Percentiles rank a stretch among this genome's conserved stretches.
phyloP scores from a whole-genome alignment of 2,888 invertebrate genomes.

The Rhamphomyia laevipes region DNA sequence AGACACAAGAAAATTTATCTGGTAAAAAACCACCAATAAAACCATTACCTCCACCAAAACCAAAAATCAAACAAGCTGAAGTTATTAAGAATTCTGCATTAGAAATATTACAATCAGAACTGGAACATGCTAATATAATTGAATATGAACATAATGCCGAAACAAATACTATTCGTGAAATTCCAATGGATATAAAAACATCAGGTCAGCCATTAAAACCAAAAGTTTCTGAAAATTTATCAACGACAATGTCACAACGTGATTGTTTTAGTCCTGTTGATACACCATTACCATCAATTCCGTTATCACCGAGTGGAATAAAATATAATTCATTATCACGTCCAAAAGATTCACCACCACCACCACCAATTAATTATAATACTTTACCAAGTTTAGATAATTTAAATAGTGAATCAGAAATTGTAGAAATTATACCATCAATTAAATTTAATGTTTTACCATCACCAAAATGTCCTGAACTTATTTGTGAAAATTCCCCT shows the following conservation, averaged over 20 bases:
- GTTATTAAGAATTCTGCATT: conserved; percentile 31
- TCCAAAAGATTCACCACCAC: conserved; percentile 35
- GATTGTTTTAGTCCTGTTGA: conserved; percentile 13
- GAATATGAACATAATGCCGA: conserved; percentile 34
- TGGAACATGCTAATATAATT: conserved; percentile 35
- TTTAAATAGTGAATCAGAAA: conserved; percentile 21
- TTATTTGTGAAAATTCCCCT: conserved; percentile 34
- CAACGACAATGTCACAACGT: not conserved
- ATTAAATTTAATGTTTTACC: conserved; percentile 21
- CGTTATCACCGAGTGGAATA: conserved; percentile 20
- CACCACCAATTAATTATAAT: conserved; percentile 33
- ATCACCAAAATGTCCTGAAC: conserved; percentile 29
- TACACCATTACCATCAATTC: conserved; percentile 13
- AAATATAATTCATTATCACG: conserved; percentile 20
- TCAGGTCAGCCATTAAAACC: not conserved
- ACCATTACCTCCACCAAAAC: conserved; percentile 29
- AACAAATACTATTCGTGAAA: conserved; percentile 34
- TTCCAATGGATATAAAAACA: conserved; percentile 11
- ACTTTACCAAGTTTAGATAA: conserved; percentile 26
- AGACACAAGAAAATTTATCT: conserved; percentile 16
- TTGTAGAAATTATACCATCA: conserved; percentile 31
- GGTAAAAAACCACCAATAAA: conserved; percentile 22
- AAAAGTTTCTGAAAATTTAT: not conserved
- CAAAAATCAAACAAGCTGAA: conserved; percentile 31
- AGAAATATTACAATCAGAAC: conserved; percentile 32